Percentiles rank a stretch among this genome's conserved stretches.
Evolutionary conservation across 2,797 vertebrate species (phyloP).

Genomic region (Microctenopoma lineatum): DNA sequence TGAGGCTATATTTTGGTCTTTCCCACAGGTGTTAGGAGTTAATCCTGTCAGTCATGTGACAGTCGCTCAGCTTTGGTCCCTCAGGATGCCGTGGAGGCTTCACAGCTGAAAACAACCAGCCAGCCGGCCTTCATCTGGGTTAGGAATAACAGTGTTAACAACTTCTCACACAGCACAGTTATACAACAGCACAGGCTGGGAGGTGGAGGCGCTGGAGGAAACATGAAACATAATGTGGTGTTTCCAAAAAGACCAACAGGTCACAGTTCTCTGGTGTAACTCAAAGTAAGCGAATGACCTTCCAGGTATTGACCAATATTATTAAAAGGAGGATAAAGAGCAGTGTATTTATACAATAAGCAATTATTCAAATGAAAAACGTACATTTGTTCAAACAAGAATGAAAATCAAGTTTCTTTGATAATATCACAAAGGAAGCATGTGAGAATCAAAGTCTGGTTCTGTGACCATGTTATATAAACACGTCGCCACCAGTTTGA

Average conservation of each 20-base stretch:
- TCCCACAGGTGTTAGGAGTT: slow-evolving; percentile 75
- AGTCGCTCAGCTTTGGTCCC: slow-evolving; percentile 45
- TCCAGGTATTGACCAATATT: too few species aligned
- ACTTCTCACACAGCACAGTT: slow-evolving; percentile 63
- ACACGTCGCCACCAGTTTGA: too few species aligned
- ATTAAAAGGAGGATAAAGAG: neutral
- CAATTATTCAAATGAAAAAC: too few species aligned
- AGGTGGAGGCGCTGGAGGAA: slow-evolving; percentile 22
- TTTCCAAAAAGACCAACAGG: too few species aligned
- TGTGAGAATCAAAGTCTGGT: too few species aligned
- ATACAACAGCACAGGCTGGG: slow-evolving; percentile 41
- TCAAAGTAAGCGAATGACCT: neutral
- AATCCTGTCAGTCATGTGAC: slow-evolving; percentile 69
- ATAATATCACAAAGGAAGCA: too few species aligned
- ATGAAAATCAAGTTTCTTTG: too few species aligned
- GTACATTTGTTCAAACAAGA: too few species aligned
- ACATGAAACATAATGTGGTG: slow-evolving; percentile 14
- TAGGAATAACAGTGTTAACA: slow-evolving; percentile 81
- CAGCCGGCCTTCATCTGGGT: slow-evolving; percentile 65
- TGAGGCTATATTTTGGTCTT: slow-evolving; percentile 66
- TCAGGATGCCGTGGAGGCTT: slow-evolving; percentile 66
- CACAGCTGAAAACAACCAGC: slow-evolving; percentile 67
- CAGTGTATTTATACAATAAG: neutral
- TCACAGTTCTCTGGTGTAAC: slow-evolving; percentile 11
- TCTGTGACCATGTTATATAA: too few species aligned